A percentile compares a stretch with the other conserved stretches of the same genome.
These are phyloP conservation scores for Noctua fimbriata DNA, from an alignment of 2,888 invertebrate genomes.

Conservation along the genomic window DNA sequence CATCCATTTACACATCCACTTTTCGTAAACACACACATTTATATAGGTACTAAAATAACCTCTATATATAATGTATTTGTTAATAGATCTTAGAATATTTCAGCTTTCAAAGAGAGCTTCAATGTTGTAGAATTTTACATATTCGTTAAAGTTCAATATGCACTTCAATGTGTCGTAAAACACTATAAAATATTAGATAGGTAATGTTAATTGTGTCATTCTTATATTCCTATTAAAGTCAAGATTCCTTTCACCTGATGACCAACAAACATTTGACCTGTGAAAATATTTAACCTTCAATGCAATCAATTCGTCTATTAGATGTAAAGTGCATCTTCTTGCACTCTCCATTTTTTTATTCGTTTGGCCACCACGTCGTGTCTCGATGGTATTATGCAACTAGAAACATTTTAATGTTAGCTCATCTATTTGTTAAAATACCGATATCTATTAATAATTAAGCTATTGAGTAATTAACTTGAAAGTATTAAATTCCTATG, in stretches of 20 bases:
- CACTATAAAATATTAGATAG: conserved; percentile 10
- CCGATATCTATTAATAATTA: neutral
- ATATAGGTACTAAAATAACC: neutral
- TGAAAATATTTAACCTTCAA: conserved; percentile 50
- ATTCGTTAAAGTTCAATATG: neutral
- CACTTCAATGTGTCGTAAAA: conserved; percentile 4
- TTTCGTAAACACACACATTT: neutral
- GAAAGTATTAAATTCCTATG: neutral
- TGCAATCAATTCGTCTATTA: conserved; percentile 36
- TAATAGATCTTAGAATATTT: neutral
- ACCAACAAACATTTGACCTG: conserved; percentile 39
- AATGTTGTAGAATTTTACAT: neutral
- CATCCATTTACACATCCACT: neutral
- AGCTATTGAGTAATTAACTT: conserved; percentile 19
- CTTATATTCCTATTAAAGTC: conserved; percentile 25
- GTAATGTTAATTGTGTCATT: conserved; percentile 26
- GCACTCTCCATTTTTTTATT: conserved; percentile 14
- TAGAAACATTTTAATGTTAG: neutral
- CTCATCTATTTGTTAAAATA: conserved; percentile 9
- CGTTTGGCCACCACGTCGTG: neutral
- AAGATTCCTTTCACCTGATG: conserved; percentile 53
- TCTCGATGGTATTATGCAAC: conserved; percentile 10
- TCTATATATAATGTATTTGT: neutral
- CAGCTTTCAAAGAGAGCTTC: neutral
- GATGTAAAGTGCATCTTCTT: conserved; percentile 38